Evolutionary conservation across 2,113 vertebrate species (phyloP).

Genomic region (Syrrhaptes paradoxus): DNA sequence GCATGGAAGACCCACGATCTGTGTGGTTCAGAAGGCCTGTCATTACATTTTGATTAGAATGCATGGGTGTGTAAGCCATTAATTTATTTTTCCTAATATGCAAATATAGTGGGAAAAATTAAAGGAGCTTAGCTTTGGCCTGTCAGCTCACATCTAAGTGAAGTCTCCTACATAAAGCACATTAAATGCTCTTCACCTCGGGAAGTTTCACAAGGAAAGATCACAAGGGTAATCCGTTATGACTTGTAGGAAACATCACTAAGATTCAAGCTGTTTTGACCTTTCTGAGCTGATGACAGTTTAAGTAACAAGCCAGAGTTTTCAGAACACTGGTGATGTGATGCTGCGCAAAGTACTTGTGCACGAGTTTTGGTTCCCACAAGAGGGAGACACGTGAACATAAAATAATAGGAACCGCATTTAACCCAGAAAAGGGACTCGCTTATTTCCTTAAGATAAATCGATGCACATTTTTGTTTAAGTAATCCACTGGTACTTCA

Average conservation of each 20-base stretch:
- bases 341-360: not conserved
- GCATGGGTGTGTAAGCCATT: rapidly evolving
- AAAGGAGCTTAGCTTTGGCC: not conserved
- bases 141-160: not conserved
- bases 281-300: not conserved
- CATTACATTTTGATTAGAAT: not conserved
- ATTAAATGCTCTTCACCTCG: not conserved
- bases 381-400: not conserved
- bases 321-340: rapidly evolving
- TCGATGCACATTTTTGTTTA: not conserved
- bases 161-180: not conserved
- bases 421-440: no score
- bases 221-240: not conserved
- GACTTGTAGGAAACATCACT: not conserved
- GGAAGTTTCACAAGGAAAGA: not conserved
- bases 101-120: not conserved
- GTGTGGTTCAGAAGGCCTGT: not conserved
- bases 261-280: not conserved
- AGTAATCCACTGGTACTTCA: not conserved
- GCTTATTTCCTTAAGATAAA: not conserved
- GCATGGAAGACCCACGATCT: not conserved
- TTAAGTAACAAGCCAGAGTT: not conserved
- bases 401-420: rapidly evolving
- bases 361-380: not conserved
- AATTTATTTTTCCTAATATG: not conserved